Evolutionary conservation across 1,140 invertebrate genomes (phyloP), one percentile per base, ranked within the genome.

Genomic region (Galleria mellonella): DNA sequence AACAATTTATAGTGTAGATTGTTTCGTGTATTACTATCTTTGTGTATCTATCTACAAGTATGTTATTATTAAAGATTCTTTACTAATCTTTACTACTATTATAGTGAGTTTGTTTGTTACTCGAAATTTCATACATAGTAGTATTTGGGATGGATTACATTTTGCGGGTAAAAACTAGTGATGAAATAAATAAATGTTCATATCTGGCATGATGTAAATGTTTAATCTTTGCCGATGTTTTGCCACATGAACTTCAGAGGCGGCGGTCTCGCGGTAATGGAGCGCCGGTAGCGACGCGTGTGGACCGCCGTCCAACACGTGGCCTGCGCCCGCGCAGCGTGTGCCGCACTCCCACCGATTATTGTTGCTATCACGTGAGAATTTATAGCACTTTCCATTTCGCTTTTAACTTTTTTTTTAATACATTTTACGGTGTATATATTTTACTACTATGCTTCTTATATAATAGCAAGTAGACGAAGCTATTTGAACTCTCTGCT

Each of bases 281-380:
- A 74, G 75, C 76, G 77, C 41, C 54, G 52, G 61, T 42, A 46
- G 53, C 45, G 60, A n/a, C 69, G 64, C 68, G 63, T 63, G 64
- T 33, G 58, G 51, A n/a, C 45, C 31, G 44, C 39, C 44, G 17
- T 56, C 56, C 51, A 54, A 53, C 53, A 42, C 58, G 55, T 47
- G 59, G 38, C 45, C n/a, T 31, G 42, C 51, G 58, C 47, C 42
- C 35, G 45, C 53, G 55, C 62, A 58, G 68, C 52, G 61, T 41
- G 51, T 45, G 59, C 45, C 40, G 29, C 79, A 78, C 75, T 78
- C 73, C 73, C 81, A 76, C 64, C 76, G 79, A 78, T 81, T 83
- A 83, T 72, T 50, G 66, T 66, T 65, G 55, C 68, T 51, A 51
- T 55, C 57, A 66, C 56, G 63, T 73, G 70, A 67, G 62, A 71